phyloP scores from a whole-genome alignment of 2,113 vertebrate genomes.

The Phyllostomus hastatus region DNA sequence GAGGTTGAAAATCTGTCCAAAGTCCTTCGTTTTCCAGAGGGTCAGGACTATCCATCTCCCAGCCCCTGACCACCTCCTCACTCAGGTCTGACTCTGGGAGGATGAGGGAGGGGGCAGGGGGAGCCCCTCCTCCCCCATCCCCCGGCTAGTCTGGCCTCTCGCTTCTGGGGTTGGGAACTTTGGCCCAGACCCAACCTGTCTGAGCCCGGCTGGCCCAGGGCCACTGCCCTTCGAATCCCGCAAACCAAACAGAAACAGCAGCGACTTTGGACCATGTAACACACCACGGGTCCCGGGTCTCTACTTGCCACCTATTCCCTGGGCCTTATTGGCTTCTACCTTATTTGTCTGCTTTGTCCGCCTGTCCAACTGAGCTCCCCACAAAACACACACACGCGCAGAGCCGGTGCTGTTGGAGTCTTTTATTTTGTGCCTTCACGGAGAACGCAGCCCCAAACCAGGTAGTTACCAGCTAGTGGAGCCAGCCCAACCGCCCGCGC shows the following conservation, averaged over 20 bases:
- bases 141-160: neutral
- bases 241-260: neutral
- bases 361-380: neutral
- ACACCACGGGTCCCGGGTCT: neutral
- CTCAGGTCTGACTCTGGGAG: neutral
- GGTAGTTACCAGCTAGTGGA: neutral
- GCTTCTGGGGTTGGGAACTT: neutral
- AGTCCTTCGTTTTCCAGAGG: neutral
- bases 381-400: constrained; percentile 77
- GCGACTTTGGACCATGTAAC: neutral
- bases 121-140: too few relatives aligned
- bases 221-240: neutral
- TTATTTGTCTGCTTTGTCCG: neutral
- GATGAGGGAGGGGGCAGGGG: accelerated
- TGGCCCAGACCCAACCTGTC: neutral
- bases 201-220: neutral
- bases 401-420: constrained; percentile 75
- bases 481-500: neutral
- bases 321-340: neutral
- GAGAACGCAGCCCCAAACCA: constrained; percentile 48
- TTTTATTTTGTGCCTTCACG: constrained; percentile 77
- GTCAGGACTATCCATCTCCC: neutral
- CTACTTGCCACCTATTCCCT: neutral
- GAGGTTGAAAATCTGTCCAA: neutral
- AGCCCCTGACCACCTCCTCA: neutral